A percentile compares a stretch with the other conserved stretches of the same genome.
These are phyloP conservation scores for Nibea coibor DNA, from an alignment of 2,113 vertebrate genomes.

Conservation along the genomic window DNA sequence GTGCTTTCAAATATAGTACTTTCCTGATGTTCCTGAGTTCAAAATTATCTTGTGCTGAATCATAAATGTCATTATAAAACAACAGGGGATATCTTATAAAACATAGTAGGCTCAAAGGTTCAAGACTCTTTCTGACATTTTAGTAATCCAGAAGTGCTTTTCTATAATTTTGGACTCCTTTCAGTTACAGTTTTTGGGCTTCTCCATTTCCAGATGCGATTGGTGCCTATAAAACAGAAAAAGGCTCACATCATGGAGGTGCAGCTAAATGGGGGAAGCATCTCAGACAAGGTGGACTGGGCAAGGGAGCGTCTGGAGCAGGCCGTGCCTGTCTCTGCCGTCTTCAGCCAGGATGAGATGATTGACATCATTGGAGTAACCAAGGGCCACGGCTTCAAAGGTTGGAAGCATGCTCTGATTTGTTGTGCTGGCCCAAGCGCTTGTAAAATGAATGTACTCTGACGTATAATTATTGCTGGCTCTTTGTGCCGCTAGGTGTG, in stretches of 20 bases:
- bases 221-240: conserved; percentile 93
- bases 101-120: background rate
- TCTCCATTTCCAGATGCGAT: conserved; percentile 86
- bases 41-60: conserved; percentile 8
- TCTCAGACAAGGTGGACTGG: conserved; percentile 96
- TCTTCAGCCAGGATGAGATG: conserved; percentile 95
- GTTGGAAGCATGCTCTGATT: conserved; percentile 70
- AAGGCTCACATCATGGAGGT: conserved; percentile 97
- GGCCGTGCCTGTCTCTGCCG: conserved; percentile 87
- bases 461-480: background rate
- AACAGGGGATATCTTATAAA: background rate
- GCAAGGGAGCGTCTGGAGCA: conserved; percentile 93
- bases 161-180: background rate
- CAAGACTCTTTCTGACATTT: background rate
- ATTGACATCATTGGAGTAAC: conserved; percentile 96
- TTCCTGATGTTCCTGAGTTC: background rate
- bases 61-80: conserved; percentile 17
- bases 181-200: background rate
- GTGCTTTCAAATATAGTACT: background rate
- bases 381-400: conserved; percentile 97
- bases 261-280: conserved; percentile 94
- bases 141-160: background rate
- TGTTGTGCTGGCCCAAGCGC: background rate
- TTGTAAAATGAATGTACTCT: background rate
- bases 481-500: conserved; percentile 84